A percentile compares a stretch with the other conserved stretches of the same genome.
phyloP scores from a whole-genome alignment of 2,113 vertebrate species.

The Rhea pennata region DNA sequence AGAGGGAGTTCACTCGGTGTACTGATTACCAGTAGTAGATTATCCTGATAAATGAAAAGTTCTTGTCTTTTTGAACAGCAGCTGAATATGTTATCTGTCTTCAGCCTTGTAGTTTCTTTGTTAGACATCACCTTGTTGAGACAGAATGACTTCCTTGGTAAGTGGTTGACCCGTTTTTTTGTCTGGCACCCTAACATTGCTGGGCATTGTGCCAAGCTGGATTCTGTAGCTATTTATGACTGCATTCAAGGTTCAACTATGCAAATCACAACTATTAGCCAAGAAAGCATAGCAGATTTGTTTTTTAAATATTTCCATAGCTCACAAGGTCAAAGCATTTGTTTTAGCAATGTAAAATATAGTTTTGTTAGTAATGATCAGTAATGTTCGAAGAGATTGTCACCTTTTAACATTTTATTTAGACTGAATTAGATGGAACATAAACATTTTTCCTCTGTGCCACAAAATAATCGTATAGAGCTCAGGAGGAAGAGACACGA shows the following conservation, averaged over 20 bases:
- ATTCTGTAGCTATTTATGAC: constrained; percentile 68
- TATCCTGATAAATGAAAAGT: constrained; percentile 80
- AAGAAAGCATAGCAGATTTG: constrained; percentile 54
- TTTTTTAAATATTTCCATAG: constrained; percentile 51
- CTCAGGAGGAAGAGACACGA: neutral
- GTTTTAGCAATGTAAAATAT: constrained; percentile 54
- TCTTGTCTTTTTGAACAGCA: constrained; percentile 77
- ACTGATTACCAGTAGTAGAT: constrained; percentile 79
- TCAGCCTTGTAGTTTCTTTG: constrained; percentile 62
- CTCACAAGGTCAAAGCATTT: constrained; percentile 68
- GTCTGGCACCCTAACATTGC: constrained; percentile 64
- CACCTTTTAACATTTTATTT: constrained; percentile 63
- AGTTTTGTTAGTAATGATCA: constrained; percentile 54
- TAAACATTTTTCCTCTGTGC: constrained; percentile 36
- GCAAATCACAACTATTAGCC: constrained; percentile 71
- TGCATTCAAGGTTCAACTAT: constrained; percentile 66
- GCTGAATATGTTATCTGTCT: constrained; percentile 62
- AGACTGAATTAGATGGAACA: constrained; percentile 28
- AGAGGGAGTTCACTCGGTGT: constrained; percentile 76
- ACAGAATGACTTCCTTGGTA: constrained; percentile 57
- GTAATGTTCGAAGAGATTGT: constrained; percentile 24
- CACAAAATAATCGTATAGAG: constrained; percentile 14
- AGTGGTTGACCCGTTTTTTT: constrained; percentile 58
- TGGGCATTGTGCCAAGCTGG: constrained; percentile 61
- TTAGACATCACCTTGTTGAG: constrained; percentile 69